Evolutionary conservation across 2,797 vertebrate genomes (phyloP).

Genomic region (Sebastolobus alascanus): DNA sequence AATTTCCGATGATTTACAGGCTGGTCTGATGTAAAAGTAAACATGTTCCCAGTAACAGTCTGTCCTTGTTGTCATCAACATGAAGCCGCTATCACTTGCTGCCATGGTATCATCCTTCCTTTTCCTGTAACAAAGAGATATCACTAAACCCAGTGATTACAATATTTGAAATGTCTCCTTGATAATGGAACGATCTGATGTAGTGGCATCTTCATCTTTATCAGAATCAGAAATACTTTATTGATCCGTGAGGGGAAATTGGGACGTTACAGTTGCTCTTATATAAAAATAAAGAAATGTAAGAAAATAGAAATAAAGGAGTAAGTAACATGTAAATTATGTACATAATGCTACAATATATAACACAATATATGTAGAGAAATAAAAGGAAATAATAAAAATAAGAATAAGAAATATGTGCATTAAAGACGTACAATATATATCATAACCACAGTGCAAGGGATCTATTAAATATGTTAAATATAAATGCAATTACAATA

Average conservation of each 20-base stretch:
- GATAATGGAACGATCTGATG: background rate
- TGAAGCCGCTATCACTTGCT: slow-evolving; percentile 2
- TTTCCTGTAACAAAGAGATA: slow-evolving; percentile 11
- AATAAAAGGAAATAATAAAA: too few species aligned
- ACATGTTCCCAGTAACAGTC: slow-evolving; percentile 16
- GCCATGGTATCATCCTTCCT: background rate
- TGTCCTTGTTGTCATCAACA: background rate
- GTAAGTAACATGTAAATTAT: fast-evolving
- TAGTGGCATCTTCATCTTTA: slow-evolving; percentile 11
- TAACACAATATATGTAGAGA: too few species aligned
- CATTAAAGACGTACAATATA: too few species aligned
- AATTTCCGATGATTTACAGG: background rate
- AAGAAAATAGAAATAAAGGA: too few species aligned
- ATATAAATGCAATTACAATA: too few species aligned
- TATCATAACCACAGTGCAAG: too few species aligned
- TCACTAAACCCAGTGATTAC: background rate
- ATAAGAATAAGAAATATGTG: too few species aligned
- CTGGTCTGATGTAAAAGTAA: slow-evolving; percentile 20
- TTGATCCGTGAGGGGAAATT: too few species aligned
- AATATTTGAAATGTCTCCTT: slow-evolving; percentile 9
- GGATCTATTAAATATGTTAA: too few species aligned
- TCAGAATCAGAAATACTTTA: background rate
- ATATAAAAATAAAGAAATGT: too few species aligned
- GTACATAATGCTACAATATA: background rate
- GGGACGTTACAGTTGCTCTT: too few species aligned